Evolutionary conservation across 2,888 invertebrate species (phyloP), one percentile per base, ranked within the genome.

Genomic region (Sepiola atlantica): DNA sequence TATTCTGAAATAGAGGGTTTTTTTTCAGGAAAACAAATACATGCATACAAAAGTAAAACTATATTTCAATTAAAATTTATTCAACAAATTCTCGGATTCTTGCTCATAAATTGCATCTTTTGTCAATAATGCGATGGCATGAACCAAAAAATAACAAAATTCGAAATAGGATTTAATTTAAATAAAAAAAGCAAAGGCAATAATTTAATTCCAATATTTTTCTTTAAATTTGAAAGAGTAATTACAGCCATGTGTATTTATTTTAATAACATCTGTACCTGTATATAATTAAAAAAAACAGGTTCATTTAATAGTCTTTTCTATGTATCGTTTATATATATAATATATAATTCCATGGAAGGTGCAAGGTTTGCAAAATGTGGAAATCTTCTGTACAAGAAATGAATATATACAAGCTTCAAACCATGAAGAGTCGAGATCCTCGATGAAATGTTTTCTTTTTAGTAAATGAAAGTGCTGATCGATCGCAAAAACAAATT

Each of bases 341-440:
- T 45, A 77, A 77, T 77, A 77, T 45, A 45, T 45, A 45, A 45
- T 14, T 77, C 77, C 77, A 77, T 16, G 77, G 77, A 14, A n/a
- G 2, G n/a, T 32, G 32, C n/a, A 77, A 77, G n/a, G n/a, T 77
- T 32, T 77, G 77, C 77, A 77, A 77, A n/a, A 77, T n/a, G 77
- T 77, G 77, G 77, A 77, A 77, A n/a, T n/a, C n/a, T 8, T 77
- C n/a, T 77, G 77, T 77, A 77, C n/a, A 77, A 77, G 77, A 77
- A 77, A 77, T 77, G 77, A 77, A 77, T 77, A 77, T 77, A 77
- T 77, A 77, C 77, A 77, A 77, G 77, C 77, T n/a, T 77, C 77
- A 77, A 77, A 77, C 77, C 77, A 77, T 32, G 77, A 77, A 77
- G 2, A 77, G 77, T 28, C n/a, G 61, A 77, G 77, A 77, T 32